Evolutionary conservation across 2,888 invertebrate species (phyloP).

Genomic region (Pammene aurita): DNA sequence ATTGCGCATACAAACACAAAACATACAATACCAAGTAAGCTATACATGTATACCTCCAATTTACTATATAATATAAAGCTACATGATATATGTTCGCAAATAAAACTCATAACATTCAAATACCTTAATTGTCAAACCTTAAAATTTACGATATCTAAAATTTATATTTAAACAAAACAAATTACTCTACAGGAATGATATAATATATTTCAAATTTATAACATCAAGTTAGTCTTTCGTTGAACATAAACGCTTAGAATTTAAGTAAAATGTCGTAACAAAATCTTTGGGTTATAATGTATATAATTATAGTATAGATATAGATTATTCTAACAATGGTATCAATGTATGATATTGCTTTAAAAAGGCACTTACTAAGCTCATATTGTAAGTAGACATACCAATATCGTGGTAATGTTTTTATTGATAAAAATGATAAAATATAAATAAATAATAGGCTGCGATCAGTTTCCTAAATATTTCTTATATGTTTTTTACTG

Average conservation of each 20-base stretch:
- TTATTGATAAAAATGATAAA: not conserved
- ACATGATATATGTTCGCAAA: conserved; percentile 40
- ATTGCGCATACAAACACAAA: conserved; percentile 22
- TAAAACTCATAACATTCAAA: conserved; percentile 38
- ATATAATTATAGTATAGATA: conserved; percentile 17
- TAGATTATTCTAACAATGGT: conserved; percentile 25
- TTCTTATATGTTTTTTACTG: no score
- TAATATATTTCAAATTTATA: conserved; percentile 39
- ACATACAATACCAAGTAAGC: conserved; percentile 30
- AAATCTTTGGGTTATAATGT: conserved; percentile 50
- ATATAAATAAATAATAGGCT: no score
- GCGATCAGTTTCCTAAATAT: no score
- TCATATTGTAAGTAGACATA: conserved; percentile 22
- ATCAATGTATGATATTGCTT: conserved; percentile 28
- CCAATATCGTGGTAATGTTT: not conserved
- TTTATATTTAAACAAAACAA: conserved; percentile 41
- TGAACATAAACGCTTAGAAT: conserved; percentile 33
- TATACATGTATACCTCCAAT: conserved; percentile 36
- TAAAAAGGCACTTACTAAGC: conserved; percentile 40
- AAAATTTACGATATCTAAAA: conserved; percentile 36
- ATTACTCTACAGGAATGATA: conserved; percentile 41
- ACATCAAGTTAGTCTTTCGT: conserved; percentile 41
- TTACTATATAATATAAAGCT: conserved; percentile 38
- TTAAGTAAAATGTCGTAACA: conserved; percentile 42
- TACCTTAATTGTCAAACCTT: conserved; percentile 39